Base-by-base conservation (phyloP, 2,888 invertebrate species). In the Eustalomyia histrio region DNA sequence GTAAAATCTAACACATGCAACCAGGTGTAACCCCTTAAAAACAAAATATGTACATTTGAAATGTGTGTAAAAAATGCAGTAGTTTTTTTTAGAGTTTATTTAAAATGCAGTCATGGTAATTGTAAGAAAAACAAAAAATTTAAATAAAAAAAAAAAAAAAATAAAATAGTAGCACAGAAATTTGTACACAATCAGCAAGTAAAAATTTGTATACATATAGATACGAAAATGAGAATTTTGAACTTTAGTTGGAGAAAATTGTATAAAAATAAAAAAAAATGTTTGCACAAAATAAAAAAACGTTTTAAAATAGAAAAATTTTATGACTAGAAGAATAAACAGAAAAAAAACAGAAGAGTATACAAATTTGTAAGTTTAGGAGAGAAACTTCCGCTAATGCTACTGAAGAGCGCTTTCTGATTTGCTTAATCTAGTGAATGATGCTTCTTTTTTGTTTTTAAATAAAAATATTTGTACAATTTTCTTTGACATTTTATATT, bases 21-120 rank as follows among this genome's bases (percentile, higher is more conserved):
- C 21, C 2, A 21, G 7, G 29, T 6, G 7, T 29, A 29, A 3
- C 29, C 29, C 29, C 29, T 29, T 29, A 29, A 29, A 29, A 29
- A 7, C 7, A 29, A 29, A 29, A 29, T 29, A 29, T 24, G 5
- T 29, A 29, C 7, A 29, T n/a, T n/a, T 14, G n/a, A 47, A 47
- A 47, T n/a, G 43, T 47, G 43, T 57, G 29, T 43, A 53, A 75
- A 61, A 72, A 47, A 39, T 64, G 61, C 29, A 71, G 39, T 21
- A 76, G 47, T 64, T 69, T 21, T 39, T 7, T 18, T 21, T 14
- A 65, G 53, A 61, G 21, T 52, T 63, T 57, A 50, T 65, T 58
- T 52, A 16, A 21, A 21, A 61, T 61, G 72, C 68, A 79, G 57
- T 39, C 71, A 68, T 79, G 79, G 73, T 52, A 73, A 79, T 73